These are phyloP conservation scores for Zoanthus sociatus DNA, from an alignment of 92 coral and sea anemone genomes.

Conservation along the genomic window DNA sequence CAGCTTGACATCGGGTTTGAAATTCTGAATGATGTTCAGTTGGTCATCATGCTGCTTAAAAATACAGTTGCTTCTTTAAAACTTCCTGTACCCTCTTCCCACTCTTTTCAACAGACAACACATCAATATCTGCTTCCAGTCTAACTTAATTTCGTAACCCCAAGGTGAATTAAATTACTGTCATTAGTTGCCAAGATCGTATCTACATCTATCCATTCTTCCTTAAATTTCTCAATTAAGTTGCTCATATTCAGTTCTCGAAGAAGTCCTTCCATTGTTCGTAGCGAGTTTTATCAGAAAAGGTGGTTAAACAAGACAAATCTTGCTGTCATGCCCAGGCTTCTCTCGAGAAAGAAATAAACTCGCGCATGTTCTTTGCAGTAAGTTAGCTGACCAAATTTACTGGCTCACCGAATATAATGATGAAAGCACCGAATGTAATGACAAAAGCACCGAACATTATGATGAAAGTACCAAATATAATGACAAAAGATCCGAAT, in stretches of 20 bases:
- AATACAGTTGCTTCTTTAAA: too few relatives aligned
- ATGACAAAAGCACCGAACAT: too few relatives aligned
- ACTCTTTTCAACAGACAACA: too few relatives aligned
- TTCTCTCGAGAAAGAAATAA: neutral
- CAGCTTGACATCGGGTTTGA: too few relatives aligned
- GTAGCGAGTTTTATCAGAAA: neutral
- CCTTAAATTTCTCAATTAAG: neutral
- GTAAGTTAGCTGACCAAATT: neutral
- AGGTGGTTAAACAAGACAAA: neutral
- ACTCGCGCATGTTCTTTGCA: neutral
- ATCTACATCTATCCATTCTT: neutral
- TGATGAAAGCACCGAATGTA: neutral
- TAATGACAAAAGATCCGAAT: too few relatives aligned
- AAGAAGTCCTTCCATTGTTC: constrained; percentile 3
- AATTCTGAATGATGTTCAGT: too few relatives aligned
- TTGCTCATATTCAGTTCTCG: neutral
- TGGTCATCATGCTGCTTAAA: too few relatives aligned
- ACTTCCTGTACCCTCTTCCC: too few relatives aligned
- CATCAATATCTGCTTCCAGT: too few relatives aligned
- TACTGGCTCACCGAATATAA: constrained; percentile 13
- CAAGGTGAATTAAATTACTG: constrained; percentile 1
- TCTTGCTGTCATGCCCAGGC: neutral
- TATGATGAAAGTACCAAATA: neutral
- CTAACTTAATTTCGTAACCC: neutral
- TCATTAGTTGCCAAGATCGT: neutral